Conservation (phyloP, 2,888 invertebrate genomes). For the Timandra comae region DNA sequence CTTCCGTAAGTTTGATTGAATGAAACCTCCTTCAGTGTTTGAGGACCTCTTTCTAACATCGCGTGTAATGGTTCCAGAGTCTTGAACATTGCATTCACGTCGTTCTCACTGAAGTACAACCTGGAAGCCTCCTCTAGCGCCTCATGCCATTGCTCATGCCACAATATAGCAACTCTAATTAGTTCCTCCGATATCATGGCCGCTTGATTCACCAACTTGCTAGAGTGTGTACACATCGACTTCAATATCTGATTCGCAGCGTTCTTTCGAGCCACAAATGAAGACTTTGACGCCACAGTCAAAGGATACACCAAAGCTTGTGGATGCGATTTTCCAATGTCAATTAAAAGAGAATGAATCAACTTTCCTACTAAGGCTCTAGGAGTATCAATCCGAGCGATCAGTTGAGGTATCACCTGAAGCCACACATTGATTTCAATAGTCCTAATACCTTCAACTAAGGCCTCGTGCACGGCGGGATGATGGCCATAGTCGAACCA, state of each 20-base stretch:
- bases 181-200: slow-evolving; percentile 97
- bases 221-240: slow-evolving; percentile 96
- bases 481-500: slow-evolving; percentile 99
- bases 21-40: slow-evolving; percentile 97
- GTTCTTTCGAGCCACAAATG: slow-evolving; percentile 87
- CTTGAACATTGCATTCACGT: slow-evolving; percentile 97
- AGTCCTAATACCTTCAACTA: slow-evolving; percentile 92
- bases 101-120: slow-evolving; percentile 96
- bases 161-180: slow-evolving; percentile 97
- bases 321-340: slow-evolving; percentile 98
- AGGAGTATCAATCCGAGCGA: slow-evolving; percentile 97
- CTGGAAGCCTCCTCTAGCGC: slow-evolving; percentile 95
- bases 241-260: slow-evolving; percentile 97
- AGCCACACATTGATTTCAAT: slow-evolving; percentile 99
- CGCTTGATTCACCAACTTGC: slow-evolving; percentile 94
- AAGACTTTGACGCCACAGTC: slow-evolving; percentile 97
- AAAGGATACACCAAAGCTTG: slow-evolving; percentile 98
- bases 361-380: slow-evolving; percentile 91
- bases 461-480: slow-evolving; percentile 94
- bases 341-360: slow-evolving; percentile 94
- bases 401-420: slow-evolving; percentile 99
- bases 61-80: slow-evolving; percentile 96
- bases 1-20: slow-evolving; percentile 97
- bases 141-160: slow-evolving; percentile 99
- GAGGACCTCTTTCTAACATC: slow-evolving; percentile 95